Conservation (phyloP, 2,888 invertebrate genomes). For the Netelia virgata region DNA sequence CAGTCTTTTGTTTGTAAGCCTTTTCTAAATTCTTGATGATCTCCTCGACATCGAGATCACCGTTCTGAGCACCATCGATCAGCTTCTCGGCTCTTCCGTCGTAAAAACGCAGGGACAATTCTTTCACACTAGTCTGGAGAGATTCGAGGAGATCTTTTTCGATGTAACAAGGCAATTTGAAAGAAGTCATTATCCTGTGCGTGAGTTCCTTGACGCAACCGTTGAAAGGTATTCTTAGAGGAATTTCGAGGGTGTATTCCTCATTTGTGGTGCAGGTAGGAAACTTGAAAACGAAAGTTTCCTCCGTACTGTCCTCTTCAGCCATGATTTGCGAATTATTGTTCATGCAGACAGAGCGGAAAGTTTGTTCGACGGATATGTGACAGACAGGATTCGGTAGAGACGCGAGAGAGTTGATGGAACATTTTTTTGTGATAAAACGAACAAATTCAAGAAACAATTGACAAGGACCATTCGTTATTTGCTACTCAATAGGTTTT, state of each 20-base stretch:
- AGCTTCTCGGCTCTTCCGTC: constrained; percentile 89
- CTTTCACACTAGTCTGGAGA: constrained; percentile 88
- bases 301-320: constrained; percentile 79
- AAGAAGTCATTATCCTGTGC: constrained; percentile 88
- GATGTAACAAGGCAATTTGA: constrained; percentile 90
- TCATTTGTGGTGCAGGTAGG: constrained; percentile 87
- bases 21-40: constrained; percentile 93
- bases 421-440: constrained; percentile 20
- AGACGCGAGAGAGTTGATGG: not conserved
- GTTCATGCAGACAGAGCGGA: not conserved
- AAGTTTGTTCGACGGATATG: not conserved
- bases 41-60: constrained; percentile 90
- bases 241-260: constrained; percentile 87
- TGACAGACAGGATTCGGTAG: not conserved
- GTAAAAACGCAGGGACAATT: constrained; percentile 89
- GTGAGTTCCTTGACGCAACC: constrained; percentile 88
- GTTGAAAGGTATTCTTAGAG: constrained; percentile 87
- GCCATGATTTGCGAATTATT: constrained; percentile 61
- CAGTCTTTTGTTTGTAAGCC: constrained; percentile 91
- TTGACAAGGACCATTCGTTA: no score
- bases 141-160: constrained; percentile 88
- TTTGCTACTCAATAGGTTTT: not conserved
- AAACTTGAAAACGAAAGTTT: constrained; percentile 85
- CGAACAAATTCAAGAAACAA: not conserved
- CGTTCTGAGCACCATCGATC: constrained; percentile 87